Percentiles rank a stretch among this genome's conserved stretches.
Conservation (phyloP, 2,113 vertebrate genomes). For the Nibea coibor region DNA sequence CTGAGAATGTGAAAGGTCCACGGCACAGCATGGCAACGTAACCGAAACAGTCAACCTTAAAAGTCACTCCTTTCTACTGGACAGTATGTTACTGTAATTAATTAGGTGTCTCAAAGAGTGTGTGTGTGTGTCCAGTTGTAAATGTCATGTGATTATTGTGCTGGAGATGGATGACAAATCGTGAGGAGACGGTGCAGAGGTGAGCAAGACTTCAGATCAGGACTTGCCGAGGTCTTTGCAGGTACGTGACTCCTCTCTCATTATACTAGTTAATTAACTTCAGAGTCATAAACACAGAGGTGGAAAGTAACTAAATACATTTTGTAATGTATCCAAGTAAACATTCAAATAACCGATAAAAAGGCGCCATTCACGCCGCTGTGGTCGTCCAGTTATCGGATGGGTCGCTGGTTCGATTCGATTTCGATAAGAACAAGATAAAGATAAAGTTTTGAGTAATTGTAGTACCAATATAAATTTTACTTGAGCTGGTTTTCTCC, state of each 20-base stretch:
- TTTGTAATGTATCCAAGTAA: not conserved
- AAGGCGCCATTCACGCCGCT: too few species aligned
- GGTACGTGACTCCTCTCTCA: not conserved
- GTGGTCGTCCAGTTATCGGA: too few species aligned
- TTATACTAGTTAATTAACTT: not conserved
- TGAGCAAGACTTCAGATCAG: not conserved
- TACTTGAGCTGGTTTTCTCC: too few species aligned
- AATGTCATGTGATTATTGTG: conserved; percentile 49
- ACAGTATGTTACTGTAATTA: conserved; percentile 18
- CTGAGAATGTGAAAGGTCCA: conserved; percentile 48
- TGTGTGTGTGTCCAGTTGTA: conserved; percentile 27
- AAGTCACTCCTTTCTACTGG: conserved; percentile 33
- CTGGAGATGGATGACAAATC: not conserved
- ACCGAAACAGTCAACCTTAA: conserved; percentile 30
- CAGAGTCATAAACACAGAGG: not conserved
- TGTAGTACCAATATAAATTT: too few species aligned
- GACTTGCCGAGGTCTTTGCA: not conserved
- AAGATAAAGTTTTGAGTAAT: too few species aligned
- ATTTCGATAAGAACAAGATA: too few species aligned
- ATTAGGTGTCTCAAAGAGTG: not conserved
- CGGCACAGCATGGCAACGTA: not conserved
- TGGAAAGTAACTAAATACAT: not conserved
- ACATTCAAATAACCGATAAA: too few species aligned
- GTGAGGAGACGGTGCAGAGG: not conserved
- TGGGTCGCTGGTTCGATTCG: too few species aligned